Evolutionary conservation across 2,113 vertebrate genomes (phyloP).

Genomic region (Apus apus): DNA sequence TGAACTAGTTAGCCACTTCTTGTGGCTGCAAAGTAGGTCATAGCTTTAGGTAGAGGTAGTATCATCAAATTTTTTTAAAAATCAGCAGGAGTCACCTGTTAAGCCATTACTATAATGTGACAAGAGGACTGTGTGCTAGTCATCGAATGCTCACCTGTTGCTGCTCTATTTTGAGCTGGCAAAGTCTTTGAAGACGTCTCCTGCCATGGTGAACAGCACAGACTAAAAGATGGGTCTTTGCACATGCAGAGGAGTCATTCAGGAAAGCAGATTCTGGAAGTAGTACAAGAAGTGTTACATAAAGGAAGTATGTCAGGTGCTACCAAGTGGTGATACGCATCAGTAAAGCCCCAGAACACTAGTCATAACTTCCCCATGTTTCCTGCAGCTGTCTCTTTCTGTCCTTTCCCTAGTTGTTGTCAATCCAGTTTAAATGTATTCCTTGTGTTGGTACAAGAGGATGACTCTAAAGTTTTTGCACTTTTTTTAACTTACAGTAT

Average conservation of each 20-base stretch:
- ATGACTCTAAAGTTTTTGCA: background rate
- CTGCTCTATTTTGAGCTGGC: background rate
- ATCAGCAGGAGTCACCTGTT: background rate
- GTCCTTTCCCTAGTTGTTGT: background rate
- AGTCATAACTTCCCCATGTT: background rate
- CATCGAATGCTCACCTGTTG: background rate
- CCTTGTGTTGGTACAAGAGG: background rate
- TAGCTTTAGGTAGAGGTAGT: background rate
- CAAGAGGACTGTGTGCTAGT: background rate
- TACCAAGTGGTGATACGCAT: background rate
- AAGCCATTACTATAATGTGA: background rate
- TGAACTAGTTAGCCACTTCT: background rate
- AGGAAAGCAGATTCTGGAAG: background rate
- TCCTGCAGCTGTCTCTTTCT: background rate
- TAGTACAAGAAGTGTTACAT: background rate
- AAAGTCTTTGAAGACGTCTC: background rate
- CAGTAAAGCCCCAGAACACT: background rate
- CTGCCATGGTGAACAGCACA: background rate
- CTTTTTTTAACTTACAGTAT: background rate
- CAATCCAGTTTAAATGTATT: background rate
- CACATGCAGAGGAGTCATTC: background rate
- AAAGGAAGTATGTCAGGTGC: background rate
- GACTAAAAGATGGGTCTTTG: background rate
- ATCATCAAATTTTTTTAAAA: background rate
- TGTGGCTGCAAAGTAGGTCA: background rate